phyloP scores from a whole-genome alignment of 2,113 vertebrate genomes.

The Conger conger region DNA sequence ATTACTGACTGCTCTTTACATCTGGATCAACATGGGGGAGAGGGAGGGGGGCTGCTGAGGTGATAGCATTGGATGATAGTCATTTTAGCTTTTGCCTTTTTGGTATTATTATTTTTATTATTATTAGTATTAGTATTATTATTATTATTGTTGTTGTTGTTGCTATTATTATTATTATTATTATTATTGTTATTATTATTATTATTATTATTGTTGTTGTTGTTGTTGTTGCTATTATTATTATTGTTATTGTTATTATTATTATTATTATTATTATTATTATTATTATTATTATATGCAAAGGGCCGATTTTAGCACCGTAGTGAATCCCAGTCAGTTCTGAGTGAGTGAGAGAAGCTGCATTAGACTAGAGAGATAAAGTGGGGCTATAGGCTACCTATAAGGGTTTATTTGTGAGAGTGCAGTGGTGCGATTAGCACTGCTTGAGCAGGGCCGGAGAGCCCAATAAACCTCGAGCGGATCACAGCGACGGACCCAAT shows the following conservation, averaged over 20 bases:
- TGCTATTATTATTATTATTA: background rate
- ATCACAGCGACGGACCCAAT: background rate
- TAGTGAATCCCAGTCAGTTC: background rate
- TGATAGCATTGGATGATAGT: constrained; percentile 30
- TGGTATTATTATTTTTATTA: background rate
- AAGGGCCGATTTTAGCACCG: background rate
- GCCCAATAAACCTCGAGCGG: background rate
- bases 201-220: no score
- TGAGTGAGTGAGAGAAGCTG: background rate
- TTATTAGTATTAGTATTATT: background rate
- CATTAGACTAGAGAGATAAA: background rate
- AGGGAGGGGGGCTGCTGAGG: constrained; percentile 15
- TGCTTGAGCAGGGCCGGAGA: background rate
- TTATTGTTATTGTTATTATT: background rate
- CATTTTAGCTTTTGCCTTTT: background rate
- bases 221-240: no score
- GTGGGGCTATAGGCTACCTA: background rate
- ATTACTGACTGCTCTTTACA: constrained; percentile 79
- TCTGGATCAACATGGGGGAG: constrained; percentile 67
- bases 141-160: background rate
- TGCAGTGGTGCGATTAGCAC: background rate
- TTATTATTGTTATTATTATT: background rate
- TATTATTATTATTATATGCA: background rate
- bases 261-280: background rate
- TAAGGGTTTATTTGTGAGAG: constrained; percentile 2